Conservation (phyloP, 2,888 invertebrate genomes). For the Biston betularia region DNA sequence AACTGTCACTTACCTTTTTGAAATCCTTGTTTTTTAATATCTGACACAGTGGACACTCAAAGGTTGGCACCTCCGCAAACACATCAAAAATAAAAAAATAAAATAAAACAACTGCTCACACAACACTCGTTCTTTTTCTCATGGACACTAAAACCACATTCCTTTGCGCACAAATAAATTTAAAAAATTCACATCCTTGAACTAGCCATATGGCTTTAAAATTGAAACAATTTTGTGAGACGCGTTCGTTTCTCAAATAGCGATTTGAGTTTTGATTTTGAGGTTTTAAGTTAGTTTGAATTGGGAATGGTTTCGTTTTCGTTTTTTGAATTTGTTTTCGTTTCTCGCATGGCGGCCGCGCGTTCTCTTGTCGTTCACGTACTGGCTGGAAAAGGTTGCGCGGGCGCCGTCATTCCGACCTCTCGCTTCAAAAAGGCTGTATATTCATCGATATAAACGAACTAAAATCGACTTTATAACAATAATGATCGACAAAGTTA, state of each 20-base stretch:
- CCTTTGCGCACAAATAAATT: slow-evolving; percentile 59
- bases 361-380: slow-evolving; percentile 65
- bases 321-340: slow-evolving; percentile 72
- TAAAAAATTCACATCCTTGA: slow-evolving; percentile 74
- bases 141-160: slow-evolving; percentile 75
- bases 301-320: slow-evolving; percentile 66
- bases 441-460: slow-evolving; percentile 43
- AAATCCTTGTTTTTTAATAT: slow-evolving; percentile 48
- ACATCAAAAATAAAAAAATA: slow-evolving; percentile 65
- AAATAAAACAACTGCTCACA: slow-evolving; percentile 62
- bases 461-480: slow-evolving; percentile 49
- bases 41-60: slow-evolving; percentile 44
- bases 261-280: slow-evolving; percentile 25
- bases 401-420: slow-evolving; percentile 49
- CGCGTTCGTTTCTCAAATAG: slow-evolving; percentile 46
- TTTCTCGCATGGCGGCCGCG: slow-evolving; percentile 80
- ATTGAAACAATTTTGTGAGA: slow-evolving; percentile 41
- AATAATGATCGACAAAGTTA: slow-evolving; percentile 47
- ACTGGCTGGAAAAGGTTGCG: slow-evolving; percentile 62
- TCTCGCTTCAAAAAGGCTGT: slow-evolving; percentile 59
- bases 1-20: slow-evolving; percentile 56
- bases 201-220: slow-evolving; percentile 56
- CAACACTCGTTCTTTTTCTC: slow-evolving; percentile 71
- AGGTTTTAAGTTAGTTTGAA: slow-evolving; percentile 50
- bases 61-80: slow-evolving; percentile 57